These are phyloP conservation scores for Rhea americana DNA, from an alignment of 2,113 vertebrate genomes.

Conservation along the genomic window DNA sequence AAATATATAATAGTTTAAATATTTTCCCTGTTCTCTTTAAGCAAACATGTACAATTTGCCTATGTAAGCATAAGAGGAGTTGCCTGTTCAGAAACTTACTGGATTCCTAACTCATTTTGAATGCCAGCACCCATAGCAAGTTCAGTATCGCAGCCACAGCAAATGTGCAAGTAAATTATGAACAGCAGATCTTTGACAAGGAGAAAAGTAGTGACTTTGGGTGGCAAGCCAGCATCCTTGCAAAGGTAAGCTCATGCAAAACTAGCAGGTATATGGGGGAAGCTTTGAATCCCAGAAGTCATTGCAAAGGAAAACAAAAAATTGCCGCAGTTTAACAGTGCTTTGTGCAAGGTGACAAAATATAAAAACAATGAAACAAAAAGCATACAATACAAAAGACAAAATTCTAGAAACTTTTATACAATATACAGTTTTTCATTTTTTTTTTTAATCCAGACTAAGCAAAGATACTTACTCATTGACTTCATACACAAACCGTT, in stretches of 20 bases:
- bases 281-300: slow-evolving; percentile 63
- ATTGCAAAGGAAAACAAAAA: slow-evolving; percentile 64
- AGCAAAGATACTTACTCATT: slow-evolving; percentile 64
- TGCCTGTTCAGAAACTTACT: slow-evolving; percentile 44
- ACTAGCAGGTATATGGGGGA: slow-evolving; percentile 73
- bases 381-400: slow-evolving; percentile 38
- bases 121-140: slow-evolving; percentile 70
- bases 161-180: slow-evolving; percentile 74
- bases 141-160: slow-evolving; percentile 76
- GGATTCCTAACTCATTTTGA: slow-evolving; percentile 61
- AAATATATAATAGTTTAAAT: background rate
- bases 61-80: background rate
- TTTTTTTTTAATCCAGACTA: slow-evolving; percentile 39
- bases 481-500: slow-evolving; percentile 70
- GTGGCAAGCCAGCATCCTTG: slow-evolving; percentile 71
- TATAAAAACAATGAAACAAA: slow-evolving; percentile 36
- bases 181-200: slow-evolving; percentile 66
- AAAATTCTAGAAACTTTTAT: slow-evolving; percentile 51
- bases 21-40: slow-evolving; percentile 1
- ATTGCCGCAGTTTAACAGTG: slow-evolving; percentile 25
- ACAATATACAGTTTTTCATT: slow-evolving; percentile 48
- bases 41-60: background rate
- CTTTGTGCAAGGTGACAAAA: slow-evolving; percentile 56
- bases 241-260: slow-evolving; percentile 80
- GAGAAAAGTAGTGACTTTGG: slow-evolving; percentile 59